Evolutionary conservation across 2,888 invertebrate genomes (phyloP), one percentile per base, ranked within the genome.

Genomic region (Globia sparganii): DNA sequence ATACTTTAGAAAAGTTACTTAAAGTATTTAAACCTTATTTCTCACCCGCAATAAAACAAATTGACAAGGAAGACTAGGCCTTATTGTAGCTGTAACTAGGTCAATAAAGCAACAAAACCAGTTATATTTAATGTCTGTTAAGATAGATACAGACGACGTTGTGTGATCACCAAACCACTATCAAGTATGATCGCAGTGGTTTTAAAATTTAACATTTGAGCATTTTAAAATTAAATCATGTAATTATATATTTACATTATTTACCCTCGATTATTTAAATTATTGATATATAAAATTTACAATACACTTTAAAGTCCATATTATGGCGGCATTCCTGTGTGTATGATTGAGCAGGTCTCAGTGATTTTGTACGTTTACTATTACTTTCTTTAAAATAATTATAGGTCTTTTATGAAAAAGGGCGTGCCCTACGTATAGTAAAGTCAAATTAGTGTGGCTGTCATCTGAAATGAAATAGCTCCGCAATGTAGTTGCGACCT

Each of bases 291-390:
- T 67, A 53, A 73, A 81, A 37, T 70, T 65, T 64, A 72, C 65
- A 79, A 46, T 72, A 74, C 76, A 79, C 49, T 78, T 85, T 31
- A 58, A 72, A 75, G 81, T 81, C 76, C 72, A 82, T 79, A 79
- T 76, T 83, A 79, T 71, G 86, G 83, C 83, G 88, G 88, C 91
- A 92, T 91, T 93, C 89, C 89, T 91, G 88, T 90, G 80, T 82
- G 85, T 90, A 85, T 80, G 76, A 85, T 88, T 91, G 91, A 91
- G 91, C 92, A 81, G 92, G 91, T 81, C 91, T 92, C 92, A 88
- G 84, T 86, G 69, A 74, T 84, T 81, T 87, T 78, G 67, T 88
- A 77, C 18, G 46, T 72, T 87, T 75, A 79, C 40, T 70, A 69
- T 86, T 67, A 72, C 53, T 71, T 84, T 69, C 59, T 46, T 75